Conservation (phyloP, 2,797 vertebrate genomes). For the Monodelphis domestica region DNA sequence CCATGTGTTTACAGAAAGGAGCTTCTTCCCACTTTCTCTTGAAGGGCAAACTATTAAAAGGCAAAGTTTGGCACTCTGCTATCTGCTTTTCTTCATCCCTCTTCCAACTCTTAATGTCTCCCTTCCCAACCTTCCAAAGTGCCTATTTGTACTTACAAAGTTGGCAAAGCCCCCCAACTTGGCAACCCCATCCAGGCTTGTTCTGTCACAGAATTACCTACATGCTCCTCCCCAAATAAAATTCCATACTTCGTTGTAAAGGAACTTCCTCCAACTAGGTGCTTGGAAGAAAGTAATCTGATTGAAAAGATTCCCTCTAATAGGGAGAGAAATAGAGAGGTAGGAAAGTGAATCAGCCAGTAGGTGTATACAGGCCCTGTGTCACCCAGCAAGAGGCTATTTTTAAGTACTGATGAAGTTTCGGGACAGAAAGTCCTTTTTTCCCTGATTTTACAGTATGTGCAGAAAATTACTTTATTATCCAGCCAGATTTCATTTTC, state of each 20-base stretch:
- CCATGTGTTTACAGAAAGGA: background rate
- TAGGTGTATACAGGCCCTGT: background rate
- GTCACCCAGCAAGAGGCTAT: background rate
- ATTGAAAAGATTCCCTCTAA: background rate
- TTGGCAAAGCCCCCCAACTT: background rate
- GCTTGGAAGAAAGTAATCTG: background rate
- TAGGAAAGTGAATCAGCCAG: background rate
- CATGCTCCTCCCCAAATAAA: background rate
- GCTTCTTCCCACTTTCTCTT: background rate
- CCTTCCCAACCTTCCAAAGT: background rate
- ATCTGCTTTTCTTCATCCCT: background rate
- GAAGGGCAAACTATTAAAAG: background rate
- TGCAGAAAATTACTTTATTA: background rate
- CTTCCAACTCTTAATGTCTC: background rate
- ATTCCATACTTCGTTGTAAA: background rate
- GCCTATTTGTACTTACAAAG: background rate
- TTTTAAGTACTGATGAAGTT: background rate
- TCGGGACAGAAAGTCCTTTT: background rate
- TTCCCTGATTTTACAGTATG: conserved; percentile 29
- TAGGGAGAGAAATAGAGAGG: background rate
- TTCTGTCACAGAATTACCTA: background rate
- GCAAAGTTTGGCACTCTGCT: background rate
- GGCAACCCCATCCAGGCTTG: background rate
- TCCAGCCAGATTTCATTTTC: conserved; percentile 54
- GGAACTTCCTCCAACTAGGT: background rate